A percentile compares a stretch with the other conserved stretches of the same genome.
These are phyloP conservation scores for Fragum whitleyi DNA, from an alignment of 2,888 invertebrate species.

Conservation along the genomic window DNA sequence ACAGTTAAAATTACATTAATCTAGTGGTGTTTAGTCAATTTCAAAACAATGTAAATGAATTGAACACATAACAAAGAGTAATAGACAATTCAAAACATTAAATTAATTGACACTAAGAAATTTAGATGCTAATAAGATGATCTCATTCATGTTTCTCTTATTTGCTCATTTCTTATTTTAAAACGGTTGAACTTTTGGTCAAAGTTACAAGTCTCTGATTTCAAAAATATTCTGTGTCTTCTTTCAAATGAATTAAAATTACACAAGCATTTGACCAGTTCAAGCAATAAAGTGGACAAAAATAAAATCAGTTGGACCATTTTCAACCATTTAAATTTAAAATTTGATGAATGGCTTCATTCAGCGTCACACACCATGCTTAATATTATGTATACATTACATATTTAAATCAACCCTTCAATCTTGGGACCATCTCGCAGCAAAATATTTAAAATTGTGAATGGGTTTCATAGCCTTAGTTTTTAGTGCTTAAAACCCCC, in stretches of 20 bases:
- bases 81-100: background rate
- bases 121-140: background rate
- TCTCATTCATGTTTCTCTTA: no score
- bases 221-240: no score
- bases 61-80: background rate
- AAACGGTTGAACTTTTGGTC: no score
- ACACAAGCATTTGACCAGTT: background rate
- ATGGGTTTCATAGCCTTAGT: no score
- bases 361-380: slow-evolving; percentile 15
- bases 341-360: slow-evolving; percentile 13
- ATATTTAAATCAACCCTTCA: slow-evolving; percentile 14
- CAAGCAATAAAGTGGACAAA: background rate
- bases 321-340: background rate
- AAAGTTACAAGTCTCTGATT: no score
- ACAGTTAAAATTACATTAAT: no score
- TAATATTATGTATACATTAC: slow-evolving; percentile 23
- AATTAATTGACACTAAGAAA: background rate
- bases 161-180: no score
- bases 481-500: no score
- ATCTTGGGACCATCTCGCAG: background rate
- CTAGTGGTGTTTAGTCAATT: no score
- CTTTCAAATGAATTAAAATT: background rate
- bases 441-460: no score
- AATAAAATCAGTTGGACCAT: background rate
- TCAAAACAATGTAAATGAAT: no score